Evolutionary conservation across 2,888 invertebrate species (phyloP), one percentile per base, ranked within the genome.

Genomic region (Rhimphoctona megacephalus): DNA sequence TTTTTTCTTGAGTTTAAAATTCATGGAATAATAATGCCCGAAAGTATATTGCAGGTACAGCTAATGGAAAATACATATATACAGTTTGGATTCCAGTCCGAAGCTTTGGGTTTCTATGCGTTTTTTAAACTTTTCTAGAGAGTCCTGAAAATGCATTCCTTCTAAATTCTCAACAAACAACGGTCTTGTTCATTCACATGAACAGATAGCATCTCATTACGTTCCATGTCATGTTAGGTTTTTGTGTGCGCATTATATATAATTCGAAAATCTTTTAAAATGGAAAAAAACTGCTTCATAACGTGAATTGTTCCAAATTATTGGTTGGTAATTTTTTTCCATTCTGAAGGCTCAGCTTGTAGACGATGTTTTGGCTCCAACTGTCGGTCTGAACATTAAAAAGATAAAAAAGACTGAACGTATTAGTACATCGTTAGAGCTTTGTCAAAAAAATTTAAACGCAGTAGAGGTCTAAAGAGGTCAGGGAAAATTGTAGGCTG

Each of bases 21-120:
- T 93, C 93, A 94, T 93, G 93, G 93, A 94, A 93, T 93, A 94
- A 93, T 93, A 89, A 89, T 86, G 81, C 74, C 52, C 49, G 61
- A 25, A 84, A 79, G 36, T 49, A 69, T 79, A 80, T 54, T 73
- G 43, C 77, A 33, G 57, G 69, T 79, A 49, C 33, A 43, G 78
- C 39, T 49, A 61, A 77, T 73, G 36, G 80, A 25, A 72, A 91
- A 90, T 89, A 90, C 91, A 90, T 92, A 90, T 89, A 81, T 72
- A 39, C 57, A 54, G 17, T 8, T 9, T 25, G 57, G 22, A 46
- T 52, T 39, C 30, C n/a, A 76, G 49, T 22, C 74, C 14, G 19
- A 57, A 74, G 57, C 57, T 61, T 49, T 64, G 64, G 52, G 33
- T 72, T 74, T 64, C 9, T 33, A 36, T 39, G 39, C 61, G 25